phyloP scores from a whole-genome alignment of 2,113 vertebrate species.

The Pelvicachromis taeniatus region DNA sequence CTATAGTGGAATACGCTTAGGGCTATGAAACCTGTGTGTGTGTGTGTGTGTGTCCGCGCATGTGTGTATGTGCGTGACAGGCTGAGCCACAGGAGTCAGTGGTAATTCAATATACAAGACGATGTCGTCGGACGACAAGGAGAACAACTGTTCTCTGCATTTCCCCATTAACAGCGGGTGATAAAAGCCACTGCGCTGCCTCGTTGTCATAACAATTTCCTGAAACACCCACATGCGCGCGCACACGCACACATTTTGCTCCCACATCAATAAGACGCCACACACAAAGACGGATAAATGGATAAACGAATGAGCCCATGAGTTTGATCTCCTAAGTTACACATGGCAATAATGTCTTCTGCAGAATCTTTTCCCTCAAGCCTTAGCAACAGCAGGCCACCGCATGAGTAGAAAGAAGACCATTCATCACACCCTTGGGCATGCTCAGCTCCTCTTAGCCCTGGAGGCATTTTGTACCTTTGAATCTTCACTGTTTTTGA shows the following conservation, averaged over 20 bases:
- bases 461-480: slow-evolving; percentile 28
- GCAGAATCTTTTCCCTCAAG: slow-evolving; percentile 5
- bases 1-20: slow-evolving; percentile 7
- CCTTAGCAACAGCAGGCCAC: slow-evolving; percentile 32
- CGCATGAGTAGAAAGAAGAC: slow-evolving; percentile 15
- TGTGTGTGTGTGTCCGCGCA: background rate
- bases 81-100: background rate
- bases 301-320: background rate
- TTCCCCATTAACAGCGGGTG: background rate
- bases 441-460: slow-evolving; percentile 9
- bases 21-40: slow-evolving; percentile 22
- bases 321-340: background rate
- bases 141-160: background rate
- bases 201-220: background rate
- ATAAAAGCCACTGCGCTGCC: background rate
- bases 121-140: background rate
- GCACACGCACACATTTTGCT: background rate
- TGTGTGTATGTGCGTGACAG: slow-evolving; percentile 5
- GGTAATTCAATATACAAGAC: background rate
- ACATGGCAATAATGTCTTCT: background rate
- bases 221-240: background rate
- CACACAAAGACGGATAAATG: background rate
- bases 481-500: slow-evolving; percentile 25
- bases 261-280: background rate
- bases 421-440: slow-evolving; percentile 39